Evolutionary conservation across 1,140 invertebrate genomes (phyloP).

Genomic region (Aphaenogaster rudis): DNA sequence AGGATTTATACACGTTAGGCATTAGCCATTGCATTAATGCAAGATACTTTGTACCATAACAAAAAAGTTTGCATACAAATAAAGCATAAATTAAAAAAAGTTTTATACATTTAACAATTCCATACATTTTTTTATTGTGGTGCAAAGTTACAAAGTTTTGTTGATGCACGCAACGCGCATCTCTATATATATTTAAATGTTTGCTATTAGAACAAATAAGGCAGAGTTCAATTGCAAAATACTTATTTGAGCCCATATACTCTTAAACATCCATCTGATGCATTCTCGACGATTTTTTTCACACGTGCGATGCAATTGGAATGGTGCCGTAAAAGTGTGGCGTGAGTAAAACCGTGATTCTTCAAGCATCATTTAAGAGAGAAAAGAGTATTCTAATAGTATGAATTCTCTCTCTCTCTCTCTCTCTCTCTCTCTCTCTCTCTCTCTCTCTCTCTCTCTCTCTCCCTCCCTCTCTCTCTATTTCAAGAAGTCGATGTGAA

Average conservation of each 20-base stretch:
- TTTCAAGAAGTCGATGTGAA: neutral
- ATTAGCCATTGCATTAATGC: neutral
- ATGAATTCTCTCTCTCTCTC: neutral
- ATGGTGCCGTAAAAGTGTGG: neutral
- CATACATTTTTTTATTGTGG: neutral
- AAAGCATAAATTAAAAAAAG: neutral
- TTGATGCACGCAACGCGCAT: neutral
- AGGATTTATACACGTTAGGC: neutral
- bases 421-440: too few relatives aligned
- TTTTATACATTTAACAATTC: neutral
- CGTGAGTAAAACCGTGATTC: neutral
- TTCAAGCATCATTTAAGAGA: neutral
- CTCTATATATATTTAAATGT: conserved; percentile 12
- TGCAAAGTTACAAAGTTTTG: neutral
- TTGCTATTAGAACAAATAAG: conserved; percentile 19
- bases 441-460: too few relatives aligned
- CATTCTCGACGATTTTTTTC: conserved; percentile 16
- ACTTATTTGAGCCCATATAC: neutral
- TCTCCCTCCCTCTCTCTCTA: neutral
- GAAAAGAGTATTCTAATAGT: neutral
- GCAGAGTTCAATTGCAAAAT: neutral
- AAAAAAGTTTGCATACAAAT: conserved; percentile 10
- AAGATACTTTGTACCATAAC: conserved; percentile 4
- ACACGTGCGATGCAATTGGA: neutral
- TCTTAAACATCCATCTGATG: neutral